Evolutionary conservation across 2,113 vertebrate genomes (phyloP).

Genomic region (Tinamus guttatus): DNA sequence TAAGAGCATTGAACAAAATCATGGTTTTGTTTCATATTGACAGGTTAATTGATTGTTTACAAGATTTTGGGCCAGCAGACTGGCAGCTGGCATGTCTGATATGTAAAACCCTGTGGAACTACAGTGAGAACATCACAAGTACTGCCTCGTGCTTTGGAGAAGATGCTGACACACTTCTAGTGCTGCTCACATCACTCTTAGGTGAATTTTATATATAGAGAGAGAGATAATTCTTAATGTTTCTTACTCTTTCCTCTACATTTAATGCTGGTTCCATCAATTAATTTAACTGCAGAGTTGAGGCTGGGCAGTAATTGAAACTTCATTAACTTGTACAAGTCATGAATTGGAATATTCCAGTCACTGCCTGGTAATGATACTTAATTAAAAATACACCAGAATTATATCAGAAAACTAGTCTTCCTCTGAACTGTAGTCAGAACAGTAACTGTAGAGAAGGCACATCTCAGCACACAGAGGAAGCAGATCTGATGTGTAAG

Average conservation of each 20-base stretch:
- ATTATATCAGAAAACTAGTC: neutral
- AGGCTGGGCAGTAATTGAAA: neutral
- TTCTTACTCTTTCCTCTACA: neutral
- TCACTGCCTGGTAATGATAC: neutral
- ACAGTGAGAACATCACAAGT: slow-evolving; percentile 75
- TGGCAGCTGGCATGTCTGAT: slow-evolving; percentile 92
- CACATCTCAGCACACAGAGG: neutral
- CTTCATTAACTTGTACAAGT: neutral
- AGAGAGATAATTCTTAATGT: neutral
- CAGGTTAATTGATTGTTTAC: slow-evolving; percentile 91
- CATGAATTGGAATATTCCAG: neutral
- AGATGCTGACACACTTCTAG: slow-evolving; percentile 72
- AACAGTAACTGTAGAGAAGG: neutral
- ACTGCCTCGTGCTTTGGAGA: slow-evolving; percentile 69
- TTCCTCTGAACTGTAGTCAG: neutral
- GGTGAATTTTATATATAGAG: slow-evolving; percentile 75
- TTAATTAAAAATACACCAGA: slow-evolving; percentile 3
- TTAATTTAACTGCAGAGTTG: neutral
- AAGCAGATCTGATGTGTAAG: neutral
- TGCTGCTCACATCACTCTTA: slow-evolving; percentile 80
- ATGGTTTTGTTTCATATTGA: neutral
- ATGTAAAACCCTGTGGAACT: slow-evolving; percentile 95
- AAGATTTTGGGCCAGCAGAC: slow-evolving; percentile 89
- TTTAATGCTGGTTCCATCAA: neutral
- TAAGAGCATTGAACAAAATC: neutral